Percentiles rank a stretch among this genome's conserved stretches.
Evolutionary conservation across 2,888 invertebrate species (phyloP).

Genomic region (Gastrophysa polygoni): DNA sequence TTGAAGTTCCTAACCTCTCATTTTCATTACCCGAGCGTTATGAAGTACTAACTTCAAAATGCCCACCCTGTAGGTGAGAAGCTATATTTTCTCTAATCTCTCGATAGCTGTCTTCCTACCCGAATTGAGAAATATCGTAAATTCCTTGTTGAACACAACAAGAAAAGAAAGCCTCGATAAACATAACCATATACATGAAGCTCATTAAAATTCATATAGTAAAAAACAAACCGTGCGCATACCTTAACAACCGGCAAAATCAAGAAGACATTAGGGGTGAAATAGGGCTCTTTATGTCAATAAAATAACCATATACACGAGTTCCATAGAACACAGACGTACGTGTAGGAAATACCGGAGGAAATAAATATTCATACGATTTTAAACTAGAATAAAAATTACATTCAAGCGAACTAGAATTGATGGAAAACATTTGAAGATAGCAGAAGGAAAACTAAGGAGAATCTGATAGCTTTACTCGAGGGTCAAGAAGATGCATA

Average conservation of each 20-base stretch:
- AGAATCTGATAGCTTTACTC: too few species aligned
- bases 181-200: constrained; percentile 27
- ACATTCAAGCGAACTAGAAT: too few species aligned
- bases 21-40: too few species aligned
- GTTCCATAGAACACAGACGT: not conserved
- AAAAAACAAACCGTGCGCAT: constrained; percentile 26
- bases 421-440: too few species aligned
- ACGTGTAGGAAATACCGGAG: not conserved
- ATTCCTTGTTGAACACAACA: constrained; percentile 1
- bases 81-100: too few species aligned
- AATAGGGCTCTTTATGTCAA: constrained; percentile 27
- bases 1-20: too few species aligned
- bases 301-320: constrained; percentile 31
- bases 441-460: too few species aligned
- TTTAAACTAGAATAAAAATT: too few species aligned
- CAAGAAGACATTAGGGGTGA: constrained; percentile 35
- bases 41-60: too few species aligned
- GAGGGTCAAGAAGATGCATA: too few species aligned
- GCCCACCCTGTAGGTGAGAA: too few species aligned
- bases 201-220: constrained; percentile 28
- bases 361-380: not conserved
- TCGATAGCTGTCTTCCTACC: not conserved
- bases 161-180: constrained; percentile 1
- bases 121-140: constrained; percentile 5
- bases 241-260: constrained; percentile 27